These are phyloP conservation scores for Vulpes lagopus DNA, from an alignment of 2,113 vertebrate genomes.

Conservation along the genomic window DNA sequence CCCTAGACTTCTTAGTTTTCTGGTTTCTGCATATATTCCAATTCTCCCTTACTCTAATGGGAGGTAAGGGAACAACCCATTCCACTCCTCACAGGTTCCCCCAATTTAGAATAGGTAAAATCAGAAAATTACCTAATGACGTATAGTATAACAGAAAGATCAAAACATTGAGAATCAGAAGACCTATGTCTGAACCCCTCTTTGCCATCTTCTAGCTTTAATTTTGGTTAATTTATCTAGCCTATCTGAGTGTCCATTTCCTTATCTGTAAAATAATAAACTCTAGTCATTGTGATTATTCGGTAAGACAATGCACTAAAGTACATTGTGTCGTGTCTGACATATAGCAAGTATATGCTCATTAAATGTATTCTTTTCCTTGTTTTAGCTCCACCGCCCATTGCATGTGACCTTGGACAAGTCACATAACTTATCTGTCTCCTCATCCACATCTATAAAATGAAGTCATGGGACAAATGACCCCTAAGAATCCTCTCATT, in stretches of 20 bases:
- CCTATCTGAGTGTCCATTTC: background rate
- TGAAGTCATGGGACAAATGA: background rate
- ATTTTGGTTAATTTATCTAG: background rate
- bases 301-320: background rate
- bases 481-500: background rate
- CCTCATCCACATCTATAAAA: background rate
- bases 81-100: background rate
- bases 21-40: background rate
- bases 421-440: background rate
- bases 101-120: background rate
- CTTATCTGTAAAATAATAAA: slow-evolving; percentile 56
- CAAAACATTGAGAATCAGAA: slow-evolving; percentile 27
- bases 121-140: slow-evolving; percentile 24
- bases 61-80: background rate
- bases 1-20: background rate
- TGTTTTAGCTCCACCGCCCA: background rate
- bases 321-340: background rate
- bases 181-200: background rate
- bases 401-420: slow-evolving; percentile 36
- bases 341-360: background rate
- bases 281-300: slow-evolving; percentile 20
- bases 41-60: background rate
- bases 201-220: background rate
- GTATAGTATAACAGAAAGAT: background rate
- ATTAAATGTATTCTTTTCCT: background rate